Evolutionary conservation across 2,888 invertebrate species (phyloP).

Genomic region (Tryphoninae sp.): DNA sequence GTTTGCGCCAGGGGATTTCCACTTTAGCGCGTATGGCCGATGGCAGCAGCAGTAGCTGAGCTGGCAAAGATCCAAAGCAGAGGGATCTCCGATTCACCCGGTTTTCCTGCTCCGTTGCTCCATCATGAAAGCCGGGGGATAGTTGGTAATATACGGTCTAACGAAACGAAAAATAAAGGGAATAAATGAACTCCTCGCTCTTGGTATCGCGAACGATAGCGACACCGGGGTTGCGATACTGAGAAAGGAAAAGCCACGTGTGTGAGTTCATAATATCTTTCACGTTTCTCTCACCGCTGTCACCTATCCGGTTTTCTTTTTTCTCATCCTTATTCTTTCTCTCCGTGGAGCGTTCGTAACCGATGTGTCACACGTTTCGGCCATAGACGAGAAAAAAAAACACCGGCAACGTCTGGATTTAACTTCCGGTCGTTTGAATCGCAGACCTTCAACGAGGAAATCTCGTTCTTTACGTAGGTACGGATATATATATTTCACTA

Average conservation of each 20-base stretch:
- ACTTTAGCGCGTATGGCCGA: slow-evolving; percentile 24
- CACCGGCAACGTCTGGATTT: slow-evolving; percentile 23
- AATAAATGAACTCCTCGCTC: slow-evolving; percentile 38
- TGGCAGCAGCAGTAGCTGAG: slow-evolving; percentile 13
- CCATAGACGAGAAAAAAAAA: slow-evolving; percentile 8
- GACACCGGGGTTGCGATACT: not conserved
- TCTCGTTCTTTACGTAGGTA: slow-evolving; percentile 24
- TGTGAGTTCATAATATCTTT: slow-evolving; percentile 36
- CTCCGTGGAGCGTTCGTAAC: not conserved
- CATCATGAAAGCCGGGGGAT: slow-evolving; percentile 5
- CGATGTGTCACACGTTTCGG: not conserved
- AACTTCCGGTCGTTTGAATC: slow-evolving; percentile 51
- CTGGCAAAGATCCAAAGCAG: slow-evolving; percentile 38
- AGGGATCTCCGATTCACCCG: not conserved
- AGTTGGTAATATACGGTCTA: slow-evolving; percentile 9
- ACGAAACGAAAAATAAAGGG: slow-evolving; percentile 39
- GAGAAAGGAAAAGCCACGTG: not conserved
- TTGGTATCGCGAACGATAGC: not conserved
- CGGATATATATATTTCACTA: slow-evolving; percentile 13
- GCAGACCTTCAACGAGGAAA: slow-evolving; percentile 1
- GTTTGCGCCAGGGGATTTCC: slow-evolving; percentile 42
- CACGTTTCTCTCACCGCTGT: slow-evolving; percentile 24
- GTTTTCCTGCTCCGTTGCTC: slow-evolving; percentile 17
- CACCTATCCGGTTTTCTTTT: slow-evolving; percentile 1
- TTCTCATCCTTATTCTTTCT: not conserved